A percentile compares a stretch with the other conserved stretches of the same genome.
Evolutionary conservation across 2,113 vertebrate species (phyloP).

Genomic region (Theristicus caerulescens): DNA sequence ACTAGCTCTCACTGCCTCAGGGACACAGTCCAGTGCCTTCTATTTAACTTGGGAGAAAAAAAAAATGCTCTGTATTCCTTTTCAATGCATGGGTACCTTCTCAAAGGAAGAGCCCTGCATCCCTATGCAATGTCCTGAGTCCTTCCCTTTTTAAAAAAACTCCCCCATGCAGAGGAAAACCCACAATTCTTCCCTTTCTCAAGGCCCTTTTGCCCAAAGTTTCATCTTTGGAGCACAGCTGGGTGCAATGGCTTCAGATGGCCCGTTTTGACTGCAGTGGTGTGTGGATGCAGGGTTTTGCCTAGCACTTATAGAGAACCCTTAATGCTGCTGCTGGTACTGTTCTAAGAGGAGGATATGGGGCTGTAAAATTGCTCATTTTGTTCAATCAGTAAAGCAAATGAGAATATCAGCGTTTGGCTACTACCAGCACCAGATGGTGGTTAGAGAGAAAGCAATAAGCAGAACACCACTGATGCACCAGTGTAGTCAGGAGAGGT

Average conservation of each 20-base stretch:
- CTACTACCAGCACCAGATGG: background rate
- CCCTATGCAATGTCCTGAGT: background rate
- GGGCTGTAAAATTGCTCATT: background rate
- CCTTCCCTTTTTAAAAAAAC: background rate
- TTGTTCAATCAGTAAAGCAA: background rate
- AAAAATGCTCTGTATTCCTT: background rate
- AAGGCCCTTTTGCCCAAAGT: background rate
- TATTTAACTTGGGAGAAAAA: background rate
- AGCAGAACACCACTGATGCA: background rate
- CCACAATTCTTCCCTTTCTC: background rate
- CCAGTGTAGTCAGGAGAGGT: background rate
- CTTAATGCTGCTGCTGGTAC: fast-evolving
- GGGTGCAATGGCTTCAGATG: background rate
- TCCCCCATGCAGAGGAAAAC: background rate
- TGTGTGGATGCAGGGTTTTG: background rate
- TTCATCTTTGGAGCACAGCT: background rate
- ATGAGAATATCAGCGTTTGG: background rate
- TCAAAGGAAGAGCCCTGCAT: background rate
- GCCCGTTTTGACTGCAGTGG: fast-evolving
- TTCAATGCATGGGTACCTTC: background rate
- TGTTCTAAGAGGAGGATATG: background rate
- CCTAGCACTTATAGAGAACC: background rate
- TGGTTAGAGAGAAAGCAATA: background rate
- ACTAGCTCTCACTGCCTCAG: background rate
- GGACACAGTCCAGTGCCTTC: background rate